Percentiles rank a stretch among this genome's conserved stretches.
phyloP scores from a whole-genome alignment of 2,888 invertebrate species.

The Fragum whitleyi region DNA sequence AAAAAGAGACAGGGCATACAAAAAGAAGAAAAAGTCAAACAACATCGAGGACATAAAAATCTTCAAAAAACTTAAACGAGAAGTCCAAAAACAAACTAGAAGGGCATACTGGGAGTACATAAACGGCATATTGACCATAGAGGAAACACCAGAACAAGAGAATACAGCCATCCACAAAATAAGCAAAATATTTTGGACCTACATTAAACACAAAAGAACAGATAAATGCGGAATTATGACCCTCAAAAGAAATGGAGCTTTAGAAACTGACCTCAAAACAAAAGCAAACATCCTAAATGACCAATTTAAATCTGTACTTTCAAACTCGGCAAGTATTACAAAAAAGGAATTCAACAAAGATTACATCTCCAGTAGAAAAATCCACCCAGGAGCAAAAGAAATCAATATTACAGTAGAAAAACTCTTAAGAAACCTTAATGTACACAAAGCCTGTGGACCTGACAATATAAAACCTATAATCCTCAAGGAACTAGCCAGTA shows the following conservation, averaged over 20 bases:
- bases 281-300: conserved; percentile 29
- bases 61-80: background rate
- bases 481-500: too few species aligned
- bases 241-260: background rate
- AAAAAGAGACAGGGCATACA: background rate
- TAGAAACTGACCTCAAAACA: conserved; percentile 13
- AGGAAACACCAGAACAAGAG: background rate
- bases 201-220: too few species aligned
- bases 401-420: too few species aligned
- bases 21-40: too few species aligned
- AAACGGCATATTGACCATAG: background rate
- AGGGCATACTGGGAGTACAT: conserved; percentile 18
- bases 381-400: too few species aligned
- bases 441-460: too few species aligned
- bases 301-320: conserved; percentile 31
- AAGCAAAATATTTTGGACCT: too few species aligned
- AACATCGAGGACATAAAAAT: background rate
- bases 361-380: background rate
- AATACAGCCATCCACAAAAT: background rate
- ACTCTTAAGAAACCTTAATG: background rate
- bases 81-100: too few species aligned
- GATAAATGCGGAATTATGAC: too few species aligned
- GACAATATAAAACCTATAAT: too few species aligned
- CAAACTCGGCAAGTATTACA: background rate
- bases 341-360: background rate